Base-by-base conservation (phyloP, 2,113 vertebrate species). In the Dicrurus megarhynchus region DNA sequence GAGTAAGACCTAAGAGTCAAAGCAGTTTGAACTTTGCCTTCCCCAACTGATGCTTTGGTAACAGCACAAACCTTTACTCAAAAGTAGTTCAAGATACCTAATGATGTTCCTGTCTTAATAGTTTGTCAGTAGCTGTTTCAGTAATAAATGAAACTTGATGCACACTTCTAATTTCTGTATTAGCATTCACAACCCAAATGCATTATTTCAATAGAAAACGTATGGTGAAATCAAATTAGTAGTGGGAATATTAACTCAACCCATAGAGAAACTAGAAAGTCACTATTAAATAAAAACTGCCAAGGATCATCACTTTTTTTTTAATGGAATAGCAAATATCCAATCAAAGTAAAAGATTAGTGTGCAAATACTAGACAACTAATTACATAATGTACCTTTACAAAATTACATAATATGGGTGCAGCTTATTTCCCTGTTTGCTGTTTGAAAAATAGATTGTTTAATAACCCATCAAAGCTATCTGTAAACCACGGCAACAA, bases 381-480 rank as follows among this genome's bases (percentile, higher is more conserved):
- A 97, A 98, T 97, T 98, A 95, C 92, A 97, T 97, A 98, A 98
- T 97, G 93, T 95, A 95, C 96, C 95, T 98, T 97, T 97, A 94
- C 95, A 97, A 96, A 97, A 97, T 94, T 90, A 95, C 84, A 92
- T 96, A 97, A 97, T 97, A 96, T 35, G 94, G 88, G 96, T 95
- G 97, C 94, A 95, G 96, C 94, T 97, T 96, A 94, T 97, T 97
- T 97, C 94, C 97, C 96, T 97, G 95, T 97, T 98, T 98, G 96
- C 88, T 82, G 87, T 97, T 98, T 98, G 97, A 97, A 97, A 96
- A 98, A 98, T 98, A 98, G 98, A 98, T 98, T 98, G 98, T 98
- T 98, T 98, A 98, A 98, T 98, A 99, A 98, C 93, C 96, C 98
- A 98, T 98, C 97, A 98, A 98, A 98, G 98, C 98, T 97, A 95